Percentiles rank a stretch among this genome's conserved stretches.
These are phyloP conservation scores for Heterotis niloticus DNA, from an alignment of 2,113 vertebrate genomes.

Conservation along the genomic window DNA sequence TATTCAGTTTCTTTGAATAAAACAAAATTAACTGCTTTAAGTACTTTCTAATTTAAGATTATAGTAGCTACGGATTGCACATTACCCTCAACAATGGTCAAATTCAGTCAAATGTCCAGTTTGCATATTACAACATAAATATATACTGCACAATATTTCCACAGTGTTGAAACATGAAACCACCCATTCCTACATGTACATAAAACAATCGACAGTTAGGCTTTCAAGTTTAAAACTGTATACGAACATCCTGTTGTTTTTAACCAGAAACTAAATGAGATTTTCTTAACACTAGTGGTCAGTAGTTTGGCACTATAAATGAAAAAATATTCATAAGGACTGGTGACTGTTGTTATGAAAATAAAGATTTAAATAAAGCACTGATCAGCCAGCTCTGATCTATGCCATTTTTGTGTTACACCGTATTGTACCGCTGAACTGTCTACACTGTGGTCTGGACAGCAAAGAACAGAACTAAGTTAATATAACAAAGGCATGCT, in stretches of 20 bases:
- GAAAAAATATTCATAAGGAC: background rate
- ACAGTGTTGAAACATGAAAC: constrained; percentile 9
- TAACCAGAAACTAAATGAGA: background rate
- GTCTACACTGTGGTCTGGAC: background rate
- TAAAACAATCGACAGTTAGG: background rate
- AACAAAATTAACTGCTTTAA: background rate
- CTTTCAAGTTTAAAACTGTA: constrained; percentile 7
- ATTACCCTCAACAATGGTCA: constrained; percentile 20
- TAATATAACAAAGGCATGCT: background rate
- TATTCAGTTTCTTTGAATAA: background rate
- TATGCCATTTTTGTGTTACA: background rate
- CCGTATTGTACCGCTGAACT: background rate
- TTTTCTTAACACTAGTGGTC: background rate
- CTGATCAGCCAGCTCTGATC: background rate
- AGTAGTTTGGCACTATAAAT: background rate
- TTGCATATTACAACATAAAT: constrained; percentile 23
- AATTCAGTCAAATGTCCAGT: constrained; percentile 6
- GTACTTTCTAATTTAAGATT: background rate
- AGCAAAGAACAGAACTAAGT: background rate
- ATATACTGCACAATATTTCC: constrained; percentile 15
- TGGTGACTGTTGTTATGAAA: constrained; percentile 1
- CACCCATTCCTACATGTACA: background rate
- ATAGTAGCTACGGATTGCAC: constrained; percentile 11
- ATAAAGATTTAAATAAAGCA: background rate
- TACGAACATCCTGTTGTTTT: constrained; percentile 4